phyloP scores from a whole-genome alignment of 2,113 vertebrate species.

The Dipodomys stephensi region DNA sequence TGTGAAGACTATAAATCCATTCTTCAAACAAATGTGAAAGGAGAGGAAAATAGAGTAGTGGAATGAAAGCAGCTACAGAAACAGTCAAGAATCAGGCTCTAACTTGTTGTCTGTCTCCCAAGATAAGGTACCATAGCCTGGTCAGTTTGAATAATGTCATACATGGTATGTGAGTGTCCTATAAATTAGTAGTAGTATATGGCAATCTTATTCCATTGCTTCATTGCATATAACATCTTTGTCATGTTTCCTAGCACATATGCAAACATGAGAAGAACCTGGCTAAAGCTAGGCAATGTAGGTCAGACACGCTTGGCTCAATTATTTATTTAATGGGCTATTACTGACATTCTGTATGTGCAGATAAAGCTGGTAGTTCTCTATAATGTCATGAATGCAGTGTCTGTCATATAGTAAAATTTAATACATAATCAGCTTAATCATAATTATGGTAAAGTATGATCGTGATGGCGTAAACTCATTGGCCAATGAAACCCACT shows the following conservation, averaged over 20 bases:
- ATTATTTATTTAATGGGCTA: background rate
- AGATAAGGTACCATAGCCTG: background rate
- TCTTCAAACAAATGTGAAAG: no score
- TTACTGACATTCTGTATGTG: background rate
- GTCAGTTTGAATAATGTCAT: background rate
- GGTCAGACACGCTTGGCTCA: background rate
- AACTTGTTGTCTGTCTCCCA: background rate
- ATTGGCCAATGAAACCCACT: background rate
- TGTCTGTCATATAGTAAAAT: background rate
- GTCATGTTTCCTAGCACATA: no score
- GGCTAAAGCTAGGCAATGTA: background rate
- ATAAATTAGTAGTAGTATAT: no score
- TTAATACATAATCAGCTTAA: background rate
- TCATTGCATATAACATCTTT: background rate
- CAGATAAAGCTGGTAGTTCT: background rate
- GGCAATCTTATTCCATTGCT: background rate
- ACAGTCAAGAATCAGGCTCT: background rate
- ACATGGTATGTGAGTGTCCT: background rate
- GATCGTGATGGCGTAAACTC: background rate
- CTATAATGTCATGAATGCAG: background rate
- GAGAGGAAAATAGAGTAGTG: background rate
- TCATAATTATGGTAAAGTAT: slow-evolving; percentile 14
- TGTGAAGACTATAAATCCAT: no score
- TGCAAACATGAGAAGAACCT: background rate
- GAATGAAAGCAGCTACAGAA: background rate